Percentiles rank a stretch among this genome's conserved stretches.
Evolutionary conservation across 2,113 vertebrate genomes (phyloP).

Genomic region (Pteropus alecto): DNA sequence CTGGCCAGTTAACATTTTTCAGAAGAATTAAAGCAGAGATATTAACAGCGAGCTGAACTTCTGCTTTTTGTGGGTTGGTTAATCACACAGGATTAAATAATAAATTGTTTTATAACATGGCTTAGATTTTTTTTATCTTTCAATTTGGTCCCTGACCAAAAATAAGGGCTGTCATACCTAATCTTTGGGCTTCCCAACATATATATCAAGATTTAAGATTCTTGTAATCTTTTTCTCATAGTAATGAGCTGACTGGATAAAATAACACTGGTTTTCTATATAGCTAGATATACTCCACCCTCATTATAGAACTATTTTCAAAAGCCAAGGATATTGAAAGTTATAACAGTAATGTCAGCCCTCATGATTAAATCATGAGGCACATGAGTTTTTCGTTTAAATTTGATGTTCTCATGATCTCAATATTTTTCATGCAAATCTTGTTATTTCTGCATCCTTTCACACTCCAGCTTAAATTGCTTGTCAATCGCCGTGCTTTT

Average conservation of each 20-base stretch:
- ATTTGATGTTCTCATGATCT: conserved; percentile 87
- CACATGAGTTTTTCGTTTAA: conserved; percentile 84
- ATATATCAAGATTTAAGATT: conserved; percentile 72
- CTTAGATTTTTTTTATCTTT: conserved; percentile 62
- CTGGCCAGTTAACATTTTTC: conserved; percentile 37
- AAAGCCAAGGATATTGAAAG: conserved; percentile 82
- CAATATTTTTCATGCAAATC: conserved; percentile 90
- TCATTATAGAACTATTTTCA: conserved; percentile 85
- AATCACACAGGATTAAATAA: conserved; percentile 68
- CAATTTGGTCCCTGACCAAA: conserved; percentile 51
- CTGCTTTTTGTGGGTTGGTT: conserved; percentile 26
- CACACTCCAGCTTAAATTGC: conserved; percentile 85
- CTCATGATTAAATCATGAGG: conserved; percentile 89
- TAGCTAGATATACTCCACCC: conserved; percentile 74
- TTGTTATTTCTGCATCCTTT: conserved; percentile 88
- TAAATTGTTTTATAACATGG: conserved; percentile 40
- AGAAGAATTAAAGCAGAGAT: conserved; percentile 56
- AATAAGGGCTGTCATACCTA: conserved; percentile 22
- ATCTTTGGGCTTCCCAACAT: conserved; percentile 63
- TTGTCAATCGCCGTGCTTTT: conserved; percentile 84
- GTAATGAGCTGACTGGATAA: conserved; percentile 76
- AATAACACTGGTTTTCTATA: conserved; percentile 80
- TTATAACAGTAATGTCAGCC: conserved; percentile 82
- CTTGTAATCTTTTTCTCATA: conserved; percentile 68
- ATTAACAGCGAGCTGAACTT: conserved; percentile 61